Evolutionary conservation across 2,888 invertebrate genomes (phyloP).

Genomic region (Nomada ferruginata): DNA sequence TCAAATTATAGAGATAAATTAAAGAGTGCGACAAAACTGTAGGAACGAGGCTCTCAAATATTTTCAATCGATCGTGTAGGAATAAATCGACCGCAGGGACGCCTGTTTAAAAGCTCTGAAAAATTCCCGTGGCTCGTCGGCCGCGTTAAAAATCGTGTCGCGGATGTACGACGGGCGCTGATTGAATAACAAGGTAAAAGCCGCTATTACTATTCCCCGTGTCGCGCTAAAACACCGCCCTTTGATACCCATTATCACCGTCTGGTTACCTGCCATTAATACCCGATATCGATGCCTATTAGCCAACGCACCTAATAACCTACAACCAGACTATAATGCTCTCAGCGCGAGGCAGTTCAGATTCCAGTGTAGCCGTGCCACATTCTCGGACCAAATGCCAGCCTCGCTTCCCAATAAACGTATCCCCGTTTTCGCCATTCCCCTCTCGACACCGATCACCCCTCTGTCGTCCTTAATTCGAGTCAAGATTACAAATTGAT

Average conservation of each 20-base stretch:
- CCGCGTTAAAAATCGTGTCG: conserved; percentile 6
- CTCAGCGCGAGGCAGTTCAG: conserved; percentile 69
- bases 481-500: conserved; percentile 84
- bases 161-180: conserved; percentile 31
- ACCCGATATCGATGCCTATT: conserved; percentile 73
- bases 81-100: neutral
- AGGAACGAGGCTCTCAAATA: no score
- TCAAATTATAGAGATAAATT: no score
- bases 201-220: conserved; percentile 61
- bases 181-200: conserved; percentile 68
- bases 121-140: neutral
- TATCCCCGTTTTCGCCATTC: conserved; percentile 75
- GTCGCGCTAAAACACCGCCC: conserved; percentile 68
- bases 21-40: no score
- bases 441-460: conserved; percentile 87
- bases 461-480: conserved; percentile 86
- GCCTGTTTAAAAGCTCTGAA: neutral
- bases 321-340: conserved; percentile 74
- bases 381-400: conserved; percentile 74
- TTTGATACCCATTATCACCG: conserved; percentile 73
- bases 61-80: no score
- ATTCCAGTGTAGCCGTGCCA: conserved; percentile 70
- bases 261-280: conserved; percentile 74
- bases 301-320: conserved; percentile 73
- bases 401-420: conserved; percentile 77